Percentiles rank a stretch among this genome's conserved stretches.
Evolutionary conservation across 2,113 vertebrate genomes (phyloP).

Genomic region (Oriolus oriolus): DNA sequence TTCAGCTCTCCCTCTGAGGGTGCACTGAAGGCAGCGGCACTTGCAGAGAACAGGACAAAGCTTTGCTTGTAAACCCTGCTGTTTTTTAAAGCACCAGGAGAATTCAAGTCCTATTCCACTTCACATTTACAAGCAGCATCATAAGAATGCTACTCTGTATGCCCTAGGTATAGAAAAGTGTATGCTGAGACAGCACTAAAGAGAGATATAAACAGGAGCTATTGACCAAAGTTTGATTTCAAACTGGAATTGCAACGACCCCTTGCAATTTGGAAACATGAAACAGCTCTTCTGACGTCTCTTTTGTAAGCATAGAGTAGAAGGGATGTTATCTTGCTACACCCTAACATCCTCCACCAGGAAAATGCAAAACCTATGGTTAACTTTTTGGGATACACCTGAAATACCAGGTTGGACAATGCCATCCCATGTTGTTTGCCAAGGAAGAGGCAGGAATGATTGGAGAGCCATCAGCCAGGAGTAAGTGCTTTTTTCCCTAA

Average conservation of each 20-base stretch:
- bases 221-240: neutral
- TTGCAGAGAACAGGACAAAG: neutral
- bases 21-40: neutral
- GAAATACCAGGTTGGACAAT: neutral
- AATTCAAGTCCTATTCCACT: conserved; percentile 23
- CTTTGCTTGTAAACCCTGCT: neutral
- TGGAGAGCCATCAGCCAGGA: neutral
- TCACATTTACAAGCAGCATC: conserved; percentile 11
- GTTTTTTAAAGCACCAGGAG: neutral
- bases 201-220: neutral
- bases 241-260: neutral
- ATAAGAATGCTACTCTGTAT: neutral
- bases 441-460: neutral
- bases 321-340: neutral
- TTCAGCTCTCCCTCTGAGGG: neutral
- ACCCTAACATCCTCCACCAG: neutral
- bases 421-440: neutral
- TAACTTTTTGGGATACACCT: neutral
- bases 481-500: neutral
- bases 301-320: neutral
- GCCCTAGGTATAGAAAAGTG: neutral
- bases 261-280: neutral
- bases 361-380: neutral
- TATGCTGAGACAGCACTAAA: neutral
- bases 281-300: neutral